Conservation (phyloP, 2,888 invertebrate species). For the Cheilosia grossa region DNA sequence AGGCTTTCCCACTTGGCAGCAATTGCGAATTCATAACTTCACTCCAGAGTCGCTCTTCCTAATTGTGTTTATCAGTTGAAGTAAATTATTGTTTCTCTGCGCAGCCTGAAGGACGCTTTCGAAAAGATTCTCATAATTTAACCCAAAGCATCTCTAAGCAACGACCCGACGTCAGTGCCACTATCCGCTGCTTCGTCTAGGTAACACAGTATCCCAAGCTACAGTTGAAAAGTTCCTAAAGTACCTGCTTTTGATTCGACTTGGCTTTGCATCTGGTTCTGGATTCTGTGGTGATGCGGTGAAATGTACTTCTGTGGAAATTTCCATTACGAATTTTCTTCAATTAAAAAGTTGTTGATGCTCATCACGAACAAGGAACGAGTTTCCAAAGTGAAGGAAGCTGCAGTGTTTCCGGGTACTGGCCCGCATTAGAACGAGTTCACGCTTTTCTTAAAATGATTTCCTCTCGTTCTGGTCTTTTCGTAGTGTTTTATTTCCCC, state of each 20-base stretch:
- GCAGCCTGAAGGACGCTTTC: no score
- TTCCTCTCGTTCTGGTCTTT: neutral
- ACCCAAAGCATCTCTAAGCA: no score
- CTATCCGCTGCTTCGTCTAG: no score
- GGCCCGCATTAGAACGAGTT: constrained; percentile 10
- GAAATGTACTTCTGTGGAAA: constrained; percentile 28
- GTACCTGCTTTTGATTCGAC: neutral
- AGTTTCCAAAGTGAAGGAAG: constrained; percentile 33
- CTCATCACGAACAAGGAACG: constrained; percentile 50
- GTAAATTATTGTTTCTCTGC: no score
- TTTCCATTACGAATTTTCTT: constrained; percentile 57
- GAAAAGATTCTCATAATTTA: no score
- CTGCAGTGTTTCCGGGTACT: constrained; percentile 20
- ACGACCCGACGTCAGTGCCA: no score
- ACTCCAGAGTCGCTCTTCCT: no score
- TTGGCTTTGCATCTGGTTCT: neutral
- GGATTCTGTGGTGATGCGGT: neutral
- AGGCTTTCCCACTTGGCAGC: neutral
- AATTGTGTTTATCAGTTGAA: no score
- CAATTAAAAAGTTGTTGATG: constrained; percentile 73
- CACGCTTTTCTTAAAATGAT: neutral
- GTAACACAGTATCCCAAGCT: neutral
- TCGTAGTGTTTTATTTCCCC: neutral
- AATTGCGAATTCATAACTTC: neutral
- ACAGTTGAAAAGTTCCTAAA: no score